Conservation (phyloP, 1,140 invertebrate genomes). For the Drosophila sproati region DNA sequence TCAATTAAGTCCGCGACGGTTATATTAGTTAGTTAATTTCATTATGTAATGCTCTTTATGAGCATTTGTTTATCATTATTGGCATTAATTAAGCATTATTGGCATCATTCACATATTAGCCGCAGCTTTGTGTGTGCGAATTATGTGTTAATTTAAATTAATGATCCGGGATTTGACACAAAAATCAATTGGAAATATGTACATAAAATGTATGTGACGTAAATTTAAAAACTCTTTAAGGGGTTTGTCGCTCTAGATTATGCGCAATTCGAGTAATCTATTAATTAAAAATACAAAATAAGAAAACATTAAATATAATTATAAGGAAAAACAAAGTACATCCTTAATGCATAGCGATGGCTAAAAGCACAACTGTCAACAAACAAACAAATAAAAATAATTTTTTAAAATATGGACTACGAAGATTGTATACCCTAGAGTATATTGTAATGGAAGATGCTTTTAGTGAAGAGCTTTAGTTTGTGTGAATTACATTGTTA, state of each 20-base stretch:
- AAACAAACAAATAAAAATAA: conserved; percentile 23
- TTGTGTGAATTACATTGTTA: not conserved
- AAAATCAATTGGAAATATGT: conserved; percentile 50
- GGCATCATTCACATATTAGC: conserved; percentile 73
- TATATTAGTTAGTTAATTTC: conserved; percentile 79
- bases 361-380: conserved; percentile 54
- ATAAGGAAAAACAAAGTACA: conserved; percentile 63
- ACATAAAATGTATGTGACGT: no score
- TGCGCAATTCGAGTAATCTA: conserved; percentile 56
- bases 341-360: conserved; percentile 18
- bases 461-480: not conserved
- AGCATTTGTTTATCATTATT: conserved; percentile 62
- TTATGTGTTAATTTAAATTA: conserved; percentile 76
- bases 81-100: conserved; percentile 80
- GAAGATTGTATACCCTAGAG: conserved; percentile 14
- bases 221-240: conserved; percentile 43
- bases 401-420: not conserved
- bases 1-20: conserved; percentile 74
- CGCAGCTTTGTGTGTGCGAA: conserved; percentile 61
- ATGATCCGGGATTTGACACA: conserved; percentile 38
- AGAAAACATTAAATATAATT: conserved; percentile 54
- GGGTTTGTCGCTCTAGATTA: conserved; percentile 36
- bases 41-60: conserved; percentile 62
- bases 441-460: not conserved
- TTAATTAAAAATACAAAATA: conserved; percentile 71